A percentile compares a stretch with the other conserved stretches of the same genome.
Evolutionary conservation across 2,113 vertebrate genomes (phyloP).

Genomic region (Mobula hypostoma): DNA sequence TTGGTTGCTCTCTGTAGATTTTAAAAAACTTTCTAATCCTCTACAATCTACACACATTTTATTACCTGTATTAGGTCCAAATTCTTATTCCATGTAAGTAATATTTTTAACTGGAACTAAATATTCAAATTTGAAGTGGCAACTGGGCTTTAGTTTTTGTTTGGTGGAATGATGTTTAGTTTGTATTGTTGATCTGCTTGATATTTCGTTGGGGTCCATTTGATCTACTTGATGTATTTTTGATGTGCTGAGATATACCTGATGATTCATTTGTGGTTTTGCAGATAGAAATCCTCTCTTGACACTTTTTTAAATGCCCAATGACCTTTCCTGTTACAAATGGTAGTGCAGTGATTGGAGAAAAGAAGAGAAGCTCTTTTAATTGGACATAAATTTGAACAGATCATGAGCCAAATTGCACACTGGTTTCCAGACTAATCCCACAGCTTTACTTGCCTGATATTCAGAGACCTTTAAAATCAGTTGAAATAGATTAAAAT

Average conservation of each 20-base stretch:
- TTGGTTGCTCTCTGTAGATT: too few species aligned
- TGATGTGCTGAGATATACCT: too few species aligned
- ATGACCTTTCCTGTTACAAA: background rate
- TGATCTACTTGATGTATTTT: too few species aligned
- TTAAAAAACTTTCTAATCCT: too few species aligned
- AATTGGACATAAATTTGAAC: background rate
- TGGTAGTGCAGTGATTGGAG: background rate
- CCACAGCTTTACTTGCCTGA: too few species aligned
- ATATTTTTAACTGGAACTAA: background rate
- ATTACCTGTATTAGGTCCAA: too few species aligned
- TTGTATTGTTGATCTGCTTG: background rate
- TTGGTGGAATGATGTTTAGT: background rate
- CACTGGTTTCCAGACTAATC: too few species aligned
- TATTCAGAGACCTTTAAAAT: too few species aligned
- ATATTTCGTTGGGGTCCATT: background rate
- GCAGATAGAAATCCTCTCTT: background rate
- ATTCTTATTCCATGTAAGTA: background rate
- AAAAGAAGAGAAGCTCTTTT: background rate
- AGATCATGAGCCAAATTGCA: background rate
- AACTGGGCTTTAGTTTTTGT: background rate
- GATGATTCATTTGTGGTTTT: background rate
- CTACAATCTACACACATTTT: too few species aligned
- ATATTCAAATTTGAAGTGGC: background rate
- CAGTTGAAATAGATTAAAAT: too few species aligned
- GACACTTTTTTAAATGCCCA: background rate